Evolutionary conservation across 1,140 invertebrate genomes (phyloP).

Genomic region (Hypsibius dujardini): DNA sequence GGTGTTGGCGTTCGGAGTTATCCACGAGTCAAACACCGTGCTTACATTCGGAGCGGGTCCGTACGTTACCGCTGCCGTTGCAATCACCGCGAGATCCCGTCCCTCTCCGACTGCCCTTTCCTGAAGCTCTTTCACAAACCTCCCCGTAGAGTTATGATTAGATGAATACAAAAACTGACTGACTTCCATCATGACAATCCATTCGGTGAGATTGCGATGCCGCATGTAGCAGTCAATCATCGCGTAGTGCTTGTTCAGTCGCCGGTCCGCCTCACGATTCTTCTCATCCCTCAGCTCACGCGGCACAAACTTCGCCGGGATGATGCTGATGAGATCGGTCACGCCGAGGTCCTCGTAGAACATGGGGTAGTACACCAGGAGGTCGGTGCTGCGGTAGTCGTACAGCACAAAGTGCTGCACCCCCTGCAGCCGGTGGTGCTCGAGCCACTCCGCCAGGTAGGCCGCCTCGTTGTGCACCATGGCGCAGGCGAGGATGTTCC

Average conservation of each 20-base stretch:
- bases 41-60: not conserved
- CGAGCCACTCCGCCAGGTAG: not conserved
- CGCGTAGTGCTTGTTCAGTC: not conserved
- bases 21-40: not conserved
- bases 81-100: not conserved
- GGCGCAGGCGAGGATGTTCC: not conserved
- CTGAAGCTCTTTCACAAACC: not conserved
- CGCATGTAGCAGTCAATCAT: slow-evolving; percentile 9
- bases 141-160: not conserved
- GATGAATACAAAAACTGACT: not conserved
- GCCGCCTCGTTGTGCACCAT: not conserved
- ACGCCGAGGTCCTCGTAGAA: not conserved
- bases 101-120: not conserved
- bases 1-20: not conserved
- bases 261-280: not conserved
- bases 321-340: not conserved
- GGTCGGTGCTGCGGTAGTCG: slow-evolving; percentile 3
- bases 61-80: not conserved
- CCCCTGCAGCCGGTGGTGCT: not conserved
- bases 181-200: slow-evolving; percentile 5
- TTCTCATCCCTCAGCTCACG: not conserved
- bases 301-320: not conserved
- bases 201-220: not conserved
- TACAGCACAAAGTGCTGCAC: not conserved
- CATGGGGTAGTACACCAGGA: not conserved